A percentile compares a stretch with the other conserved stretches of the same genome.
phyloP scores from a whole-genome alignment of 2,113 vertebrate genomes.

The Cephalopterus ornatus region DNA sequence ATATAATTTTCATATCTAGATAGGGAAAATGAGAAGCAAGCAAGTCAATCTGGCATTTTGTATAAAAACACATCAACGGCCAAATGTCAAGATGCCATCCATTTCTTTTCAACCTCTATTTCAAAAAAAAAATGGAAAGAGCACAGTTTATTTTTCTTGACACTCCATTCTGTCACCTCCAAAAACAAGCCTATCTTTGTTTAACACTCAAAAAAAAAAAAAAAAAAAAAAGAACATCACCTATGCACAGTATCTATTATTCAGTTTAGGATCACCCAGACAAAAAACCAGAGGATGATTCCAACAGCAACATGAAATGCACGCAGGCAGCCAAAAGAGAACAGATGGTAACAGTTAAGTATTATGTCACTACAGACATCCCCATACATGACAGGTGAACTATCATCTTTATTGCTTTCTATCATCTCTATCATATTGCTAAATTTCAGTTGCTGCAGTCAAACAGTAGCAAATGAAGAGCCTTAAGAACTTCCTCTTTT shows the following conservation, averaged over 20 bases:
- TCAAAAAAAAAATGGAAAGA: not conserved
- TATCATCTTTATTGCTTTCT: not conserved
- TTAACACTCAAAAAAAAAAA: not conserved
- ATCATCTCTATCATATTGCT: not conserved
- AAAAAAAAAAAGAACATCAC: not conserved
- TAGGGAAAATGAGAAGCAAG: not conserved
- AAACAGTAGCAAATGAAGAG: not conserved
- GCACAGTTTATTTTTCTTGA: not conserved
- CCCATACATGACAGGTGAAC: not conserved
- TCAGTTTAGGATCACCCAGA: not conserved
- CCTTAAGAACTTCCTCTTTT: not conserved
- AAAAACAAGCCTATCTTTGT: not conserved
- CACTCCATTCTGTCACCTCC: not conserved
- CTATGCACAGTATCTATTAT: not conserved
- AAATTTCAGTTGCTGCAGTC: not conserved
- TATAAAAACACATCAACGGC: not conserved
- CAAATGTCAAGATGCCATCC: not conserved
- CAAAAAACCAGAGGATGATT: not conserved
- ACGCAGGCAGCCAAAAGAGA: rapidly evolving
- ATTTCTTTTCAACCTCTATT: not conserved
- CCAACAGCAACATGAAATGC: not conserved
- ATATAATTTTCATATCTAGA: not conserved
- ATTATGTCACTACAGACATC: not conserved
- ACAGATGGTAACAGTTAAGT: not conserved
- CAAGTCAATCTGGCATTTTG: not conserved